Conservation (phyloP, 2,888 invertebrate species). For the Eupithecia centaureata region DNA sequence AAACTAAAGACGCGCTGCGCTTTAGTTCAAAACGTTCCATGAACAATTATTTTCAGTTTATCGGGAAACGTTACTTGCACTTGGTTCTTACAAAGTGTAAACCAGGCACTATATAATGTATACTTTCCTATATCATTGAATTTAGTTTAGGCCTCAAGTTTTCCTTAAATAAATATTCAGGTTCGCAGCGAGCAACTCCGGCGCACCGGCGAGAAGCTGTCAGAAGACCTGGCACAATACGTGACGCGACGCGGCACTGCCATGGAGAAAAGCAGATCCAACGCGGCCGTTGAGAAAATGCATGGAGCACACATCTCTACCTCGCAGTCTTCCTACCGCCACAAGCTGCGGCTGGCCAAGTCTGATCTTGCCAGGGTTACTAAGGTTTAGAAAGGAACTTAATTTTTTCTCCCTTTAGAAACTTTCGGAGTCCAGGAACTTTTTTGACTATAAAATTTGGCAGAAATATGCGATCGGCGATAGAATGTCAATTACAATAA, state of each 20-base stretch:
- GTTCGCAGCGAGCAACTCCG: slow-evolving; percentile 77
- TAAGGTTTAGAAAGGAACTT: slow-evolving; percentile 72
- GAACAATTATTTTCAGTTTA: no score
- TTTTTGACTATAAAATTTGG: not conserved
- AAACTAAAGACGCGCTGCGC: no score
- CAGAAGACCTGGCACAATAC: slow-evolving; percentile 74
- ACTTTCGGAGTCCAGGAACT: no score
- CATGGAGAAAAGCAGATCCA: slow-evolving; percentile 68
- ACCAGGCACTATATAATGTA: no score
- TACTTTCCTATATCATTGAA: no score
- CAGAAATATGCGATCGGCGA: no score
- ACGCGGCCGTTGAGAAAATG: slow-evolving; percentile 70
- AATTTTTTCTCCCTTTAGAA: not conserved
- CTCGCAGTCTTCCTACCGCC: slow-evolving; percentile 70
- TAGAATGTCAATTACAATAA: no score
- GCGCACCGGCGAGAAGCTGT: slow-evolving; percentile 71
- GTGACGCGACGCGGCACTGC: slow-evolving; percentile 75
- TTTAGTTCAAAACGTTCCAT: no score
- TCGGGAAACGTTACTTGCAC: no score
- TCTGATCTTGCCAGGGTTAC: slow-evolving; percentile 70
- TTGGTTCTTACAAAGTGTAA: no score
- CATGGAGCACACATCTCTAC: slow-evolving; percentile 60
- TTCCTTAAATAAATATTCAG: slow-evolving; percentile 49
- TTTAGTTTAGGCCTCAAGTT: no score
- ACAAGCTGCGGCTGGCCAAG: slow-evolving; percentile 71